Evolutionary conservation across 2,888 invertebrate species (phyloP).

Genomic region (Polyommatus iphigenia): DNA sequence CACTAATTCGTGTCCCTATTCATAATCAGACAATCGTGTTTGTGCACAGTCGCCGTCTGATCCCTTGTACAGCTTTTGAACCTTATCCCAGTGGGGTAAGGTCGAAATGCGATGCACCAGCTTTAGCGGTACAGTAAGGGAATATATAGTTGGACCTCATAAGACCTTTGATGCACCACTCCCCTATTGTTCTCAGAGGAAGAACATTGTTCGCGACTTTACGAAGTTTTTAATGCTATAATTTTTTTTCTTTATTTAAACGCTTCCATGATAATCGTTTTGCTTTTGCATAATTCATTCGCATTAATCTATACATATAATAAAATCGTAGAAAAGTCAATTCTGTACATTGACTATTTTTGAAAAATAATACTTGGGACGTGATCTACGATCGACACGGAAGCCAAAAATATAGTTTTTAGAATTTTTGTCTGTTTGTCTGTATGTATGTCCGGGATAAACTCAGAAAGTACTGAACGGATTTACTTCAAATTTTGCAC

Average conservation of each 20-base stretch:
- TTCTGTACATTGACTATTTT: no score
- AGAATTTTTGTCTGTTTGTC: no score
- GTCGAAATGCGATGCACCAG: not conserved
- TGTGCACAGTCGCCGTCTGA: not conserved
- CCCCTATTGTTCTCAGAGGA: constrained; percentile 7
- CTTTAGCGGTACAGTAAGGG: not conserved
- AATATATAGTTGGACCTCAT: constrained; percentile 17
- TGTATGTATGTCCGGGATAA: no score
- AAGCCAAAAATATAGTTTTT: no score
- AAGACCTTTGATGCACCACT: constrained; percentile 24
- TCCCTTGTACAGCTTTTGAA: not conserved
- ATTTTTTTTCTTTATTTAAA: not conserved
- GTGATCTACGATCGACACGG: no score
- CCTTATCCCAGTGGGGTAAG: not conserved
- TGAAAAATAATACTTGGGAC: no score
- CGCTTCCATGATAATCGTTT: not conserved
- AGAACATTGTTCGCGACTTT: constrained; percentile 6
- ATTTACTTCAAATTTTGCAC: no score
- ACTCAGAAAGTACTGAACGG: no score
- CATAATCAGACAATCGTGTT: constrained; percentile 29
- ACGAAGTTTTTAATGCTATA: constrained; percentile 7
- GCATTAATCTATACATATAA: not conserved
- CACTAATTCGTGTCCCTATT: constrained; percentile 28
- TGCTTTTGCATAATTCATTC: not conserved
- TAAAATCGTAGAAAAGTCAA: no score